Percentiles rank a stretch among this genome's conserved stretches.
Evolutionary conservation across 2,113 vertebrate species (phyloP).

Genomic region (Buteo buteo): DNA sequence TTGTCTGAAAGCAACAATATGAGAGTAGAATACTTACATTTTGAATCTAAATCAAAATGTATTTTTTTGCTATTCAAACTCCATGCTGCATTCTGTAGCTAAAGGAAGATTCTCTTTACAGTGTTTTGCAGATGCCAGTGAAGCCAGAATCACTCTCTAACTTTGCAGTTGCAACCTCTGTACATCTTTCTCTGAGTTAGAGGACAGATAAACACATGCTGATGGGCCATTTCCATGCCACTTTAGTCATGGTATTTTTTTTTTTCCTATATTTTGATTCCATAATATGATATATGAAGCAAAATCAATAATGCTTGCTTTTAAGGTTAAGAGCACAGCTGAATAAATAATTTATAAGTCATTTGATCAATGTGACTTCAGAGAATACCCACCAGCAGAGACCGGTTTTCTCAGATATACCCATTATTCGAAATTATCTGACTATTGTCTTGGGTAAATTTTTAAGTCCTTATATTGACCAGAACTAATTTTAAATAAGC

Average conservation of each 20-base stretch:
- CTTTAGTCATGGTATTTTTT: background rate
- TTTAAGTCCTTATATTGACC: background rate
- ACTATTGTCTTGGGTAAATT: background rate
- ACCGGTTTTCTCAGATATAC: background rate
- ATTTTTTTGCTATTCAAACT: background rate
- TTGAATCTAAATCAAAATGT: background rate
- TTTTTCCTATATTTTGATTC: background rate
- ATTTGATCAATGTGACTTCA: background rate
- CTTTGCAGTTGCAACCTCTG: background rate
- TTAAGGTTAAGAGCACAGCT: background rate
- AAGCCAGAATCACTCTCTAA: background rate
- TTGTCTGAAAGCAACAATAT: background rate
- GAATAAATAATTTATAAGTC: slow-evolving; percentile 8
- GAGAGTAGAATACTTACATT: background rate
- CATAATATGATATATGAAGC: background rate
- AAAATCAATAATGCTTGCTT: background rate
- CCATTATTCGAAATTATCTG: background rate
- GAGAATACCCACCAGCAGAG: background rate
- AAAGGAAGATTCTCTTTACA: background rate
- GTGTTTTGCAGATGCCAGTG: background rate
- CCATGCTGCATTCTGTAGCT: background rate
- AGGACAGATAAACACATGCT: background rate
- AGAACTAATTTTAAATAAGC: background rate
- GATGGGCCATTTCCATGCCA: background rate
- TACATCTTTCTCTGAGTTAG: background rate